Conservation (phyloP, 1,140 invertebrate species). For the Hermetia illucens region DNA sequence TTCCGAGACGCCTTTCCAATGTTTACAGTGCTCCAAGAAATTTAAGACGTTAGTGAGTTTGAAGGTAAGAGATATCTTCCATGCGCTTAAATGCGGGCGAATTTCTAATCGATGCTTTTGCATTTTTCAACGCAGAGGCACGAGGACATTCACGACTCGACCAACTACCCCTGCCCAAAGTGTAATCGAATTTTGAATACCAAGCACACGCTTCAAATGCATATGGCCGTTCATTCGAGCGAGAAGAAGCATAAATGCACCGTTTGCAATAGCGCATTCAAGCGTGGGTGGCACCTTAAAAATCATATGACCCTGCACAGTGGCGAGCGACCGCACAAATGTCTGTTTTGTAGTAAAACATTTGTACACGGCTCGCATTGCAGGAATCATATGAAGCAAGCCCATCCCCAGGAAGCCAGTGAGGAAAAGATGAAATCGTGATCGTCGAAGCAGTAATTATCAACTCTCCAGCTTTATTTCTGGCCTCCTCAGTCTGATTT, state of each 20-base stretch:
- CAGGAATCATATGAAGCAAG: conserved; percentile 32
- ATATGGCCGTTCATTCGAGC: conserved; percentile 32
- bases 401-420: conserved; percentile 34
- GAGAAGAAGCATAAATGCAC: conserved; percentile 30
- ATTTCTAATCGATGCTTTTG: not conserved
- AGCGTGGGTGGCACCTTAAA: conserved; percentile 28
- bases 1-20: conserved; percentile 33
- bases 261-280: conserved; percentile 24
- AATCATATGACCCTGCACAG: conserved; percentile 32
- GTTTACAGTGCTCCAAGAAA: conserved; percentile 29
- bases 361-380: conserved; percentile 36
- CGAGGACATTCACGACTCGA: conserved; percentile 30
- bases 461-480: too few species aligned
- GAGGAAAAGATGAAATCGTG: too few species aligned
- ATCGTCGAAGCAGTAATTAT: too few species aligned
- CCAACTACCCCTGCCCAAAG: conserved; percentile 29
- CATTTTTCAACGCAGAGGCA: conserved; percentile 13
- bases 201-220: conserved; percentile 32
- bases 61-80: conserved; percentile 16
- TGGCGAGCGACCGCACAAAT: conserved; percentile 33
- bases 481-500: too few species aligned
- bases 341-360: conserved; percentile 32
- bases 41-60: conserved; percentile 27
- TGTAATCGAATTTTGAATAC: conserved; percentile 33
- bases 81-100: too few species aligned